Conservation (phyloP, 2,797 vertebrate species). For the Chaetophractus vellerosus region DNA sequence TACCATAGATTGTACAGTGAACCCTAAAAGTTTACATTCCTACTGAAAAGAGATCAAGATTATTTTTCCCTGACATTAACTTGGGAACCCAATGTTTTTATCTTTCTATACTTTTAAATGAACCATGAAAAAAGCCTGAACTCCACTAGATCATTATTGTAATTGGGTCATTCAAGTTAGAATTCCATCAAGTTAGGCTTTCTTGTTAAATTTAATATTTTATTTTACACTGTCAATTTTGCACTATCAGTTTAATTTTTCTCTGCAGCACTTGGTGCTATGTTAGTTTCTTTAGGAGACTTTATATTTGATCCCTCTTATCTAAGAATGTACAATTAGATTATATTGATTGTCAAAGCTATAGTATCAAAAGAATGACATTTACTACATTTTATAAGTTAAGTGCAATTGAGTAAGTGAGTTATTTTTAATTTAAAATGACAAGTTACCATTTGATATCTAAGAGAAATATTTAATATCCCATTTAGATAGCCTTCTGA, state of each 20-base stretch:
- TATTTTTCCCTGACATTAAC: neutral
- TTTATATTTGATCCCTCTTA: neutral
- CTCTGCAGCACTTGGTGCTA: neutral
- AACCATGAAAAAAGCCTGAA: neutral
- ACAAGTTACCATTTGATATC: conserved; percentile 25
- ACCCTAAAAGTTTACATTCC: neutral
- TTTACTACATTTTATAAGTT: neutral
- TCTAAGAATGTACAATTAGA: neutral
- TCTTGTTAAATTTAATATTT: neutral
- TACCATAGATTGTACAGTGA: neutral
- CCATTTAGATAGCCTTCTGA: neutral
- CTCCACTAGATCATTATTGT: neutral
- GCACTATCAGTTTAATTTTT: neutral
- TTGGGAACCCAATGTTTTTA: neutral
- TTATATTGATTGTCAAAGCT: neutral
- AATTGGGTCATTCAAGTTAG: neutral
- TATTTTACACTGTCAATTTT: neutral
- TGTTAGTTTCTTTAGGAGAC: neutral
- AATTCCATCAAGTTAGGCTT: conserved; percentile 17
- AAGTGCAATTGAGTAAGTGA: neutral
- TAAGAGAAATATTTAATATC: conserved; percentile 24
- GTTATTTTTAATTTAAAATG: neutral
- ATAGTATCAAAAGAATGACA: neutral
- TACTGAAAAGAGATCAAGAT: neutral
- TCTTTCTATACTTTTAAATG: neutral